Conservation (phyloP, 2,888 invertebrate genomes). For the Mimumesa dahlbomi region DNA sequence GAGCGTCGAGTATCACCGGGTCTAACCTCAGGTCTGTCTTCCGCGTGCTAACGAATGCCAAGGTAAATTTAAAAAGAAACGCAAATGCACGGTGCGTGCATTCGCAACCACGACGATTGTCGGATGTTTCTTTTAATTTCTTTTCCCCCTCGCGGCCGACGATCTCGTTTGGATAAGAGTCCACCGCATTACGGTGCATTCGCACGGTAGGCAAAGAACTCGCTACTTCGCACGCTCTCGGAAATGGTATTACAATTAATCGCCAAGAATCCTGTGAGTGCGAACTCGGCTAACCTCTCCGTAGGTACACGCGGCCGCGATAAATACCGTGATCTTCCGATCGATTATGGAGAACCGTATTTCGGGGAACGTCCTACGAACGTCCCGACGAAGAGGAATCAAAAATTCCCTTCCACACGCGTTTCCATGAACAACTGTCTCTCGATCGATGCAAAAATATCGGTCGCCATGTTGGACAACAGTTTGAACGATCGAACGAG, state of each 20-base stretch:
- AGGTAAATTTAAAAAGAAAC: too few species aligned
- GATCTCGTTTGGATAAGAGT: constrained; percentile 61
- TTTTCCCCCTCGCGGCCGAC: constrained; percentile 42
- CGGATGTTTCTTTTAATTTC: constrained; percentile 57
- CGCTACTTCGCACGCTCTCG: constrained; percentile 64
- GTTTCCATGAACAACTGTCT: too few species aligned
- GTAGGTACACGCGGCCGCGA: neutral
- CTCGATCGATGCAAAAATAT: too few species aligned
- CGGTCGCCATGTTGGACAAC: too few species aligned
- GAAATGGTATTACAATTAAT: constrained; percentile 63
- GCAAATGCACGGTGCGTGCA: neutral
- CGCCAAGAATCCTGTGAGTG: constrained; percentile 39
- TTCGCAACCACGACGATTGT: constrained; percentile 45
- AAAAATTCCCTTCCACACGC: too few species aligned
- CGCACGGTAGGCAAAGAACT: constrained; percentile 65
- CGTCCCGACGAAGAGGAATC: too few species aligned
- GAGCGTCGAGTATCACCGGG: neutral
- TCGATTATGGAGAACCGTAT: too few species aligned
- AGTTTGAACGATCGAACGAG: too few species aligned
- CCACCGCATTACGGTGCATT: constrained; percentile 56
- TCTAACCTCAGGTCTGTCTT: too few species aligned
- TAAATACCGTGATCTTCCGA: neutral
- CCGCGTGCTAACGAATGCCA: too few species aligned
- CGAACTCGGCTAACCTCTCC: constrained; percentile 35
- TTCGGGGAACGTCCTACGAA: too few species aligned